Conservation (phyloP, 2,888 invertebrate genomes). For the Megalurothrips usitatus region DNA sequence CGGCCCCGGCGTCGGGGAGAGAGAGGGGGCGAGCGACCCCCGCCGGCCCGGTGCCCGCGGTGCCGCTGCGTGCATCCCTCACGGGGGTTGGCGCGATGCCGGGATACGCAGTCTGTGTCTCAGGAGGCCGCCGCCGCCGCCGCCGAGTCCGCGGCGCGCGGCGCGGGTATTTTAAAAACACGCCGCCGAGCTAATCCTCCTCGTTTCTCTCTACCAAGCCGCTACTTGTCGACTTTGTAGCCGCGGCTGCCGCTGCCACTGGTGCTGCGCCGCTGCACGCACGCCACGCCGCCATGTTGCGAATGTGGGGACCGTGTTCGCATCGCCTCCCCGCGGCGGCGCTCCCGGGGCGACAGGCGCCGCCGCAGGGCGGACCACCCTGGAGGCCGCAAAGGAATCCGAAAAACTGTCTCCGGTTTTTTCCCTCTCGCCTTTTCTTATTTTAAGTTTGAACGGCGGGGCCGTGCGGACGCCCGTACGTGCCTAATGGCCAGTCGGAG, state of each 20-base stretch:
- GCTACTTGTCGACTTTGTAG: not conserved
- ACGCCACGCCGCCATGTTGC: not conserved
- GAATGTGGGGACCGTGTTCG: not conserved
- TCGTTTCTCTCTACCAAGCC: not conserved
- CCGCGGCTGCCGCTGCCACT: not conserved
- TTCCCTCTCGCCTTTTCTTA: too few relatives aligned
- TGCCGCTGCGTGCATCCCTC: not conserved
- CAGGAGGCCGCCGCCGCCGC: not conserved
- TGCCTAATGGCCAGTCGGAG: not conserved
- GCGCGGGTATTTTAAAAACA: constrained; percentile 21
- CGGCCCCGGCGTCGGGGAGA: too few relatives aligned
- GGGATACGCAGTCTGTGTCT: not conserved
- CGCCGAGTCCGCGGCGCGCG: not conserved
- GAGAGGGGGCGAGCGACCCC: too few relatives aligned
- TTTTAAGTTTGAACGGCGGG: not conserved
- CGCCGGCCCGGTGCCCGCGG: not conserved
- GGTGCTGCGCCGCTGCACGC: not conserved
- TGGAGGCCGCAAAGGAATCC: too few relatives aligned
- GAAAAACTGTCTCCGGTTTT: too few relatives aligned
- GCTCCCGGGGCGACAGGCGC: too few relatives aligned
- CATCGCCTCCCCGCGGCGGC: not conserved
- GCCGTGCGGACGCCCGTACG: not conserved
- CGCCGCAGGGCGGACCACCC: too few relatives aligned
- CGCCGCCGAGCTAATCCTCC: not conserved
- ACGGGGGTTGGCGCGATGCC: not conserved